A percentile compares a stretch with the other conserved stretches of the same genome.
Evolutionary conservation across 2,888 invertebrate genomes (phyloP).

Genomic region (Andrena flavipes): DNA sequence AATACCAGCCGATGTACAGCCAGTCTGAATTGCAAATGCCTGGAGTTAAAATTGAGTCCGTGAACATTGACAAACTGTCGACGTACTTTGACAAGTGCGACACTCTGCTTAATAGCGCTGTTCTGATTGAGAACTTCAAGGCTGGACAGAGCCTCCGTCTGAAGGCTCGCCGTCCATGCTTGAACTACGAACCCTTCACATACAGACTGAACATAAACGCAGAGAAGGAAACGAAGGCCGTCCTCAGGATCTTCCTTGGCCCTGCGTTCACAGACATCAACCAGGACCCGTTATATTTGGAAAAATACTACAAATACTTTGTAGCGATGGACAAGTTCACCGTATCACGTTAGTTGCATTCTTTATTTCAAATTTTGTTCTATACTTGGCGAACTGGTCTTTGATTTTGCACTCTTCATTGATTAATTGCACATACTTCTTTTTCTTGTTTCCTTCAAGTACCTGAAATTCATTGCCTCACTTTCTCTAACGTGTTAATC

Average conservation of each 20-base stretch:
- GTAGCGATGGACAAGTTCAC: constrained; percentile 87
- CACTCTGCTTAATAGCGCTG: constrained; percentile 88
- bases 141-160: constrained; percentile 85
- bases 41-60: constrained; percentile 88
- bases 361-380: not conserved
- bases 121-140: constrained; percentile 85
- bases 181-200: constrained; percentile 90
- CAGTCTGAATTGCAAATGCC: constrained; percentile 87
- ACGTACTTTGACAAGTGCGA: constrained; percentile 90
- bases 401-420: too few species aligned
- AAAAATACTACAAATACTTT: constrained; percentile 85
- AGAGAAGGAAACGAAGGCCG: constrained; percentile 87
- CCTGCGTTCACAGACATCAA: constrained; percentile 88
- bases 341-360: constrained; percentile 85
- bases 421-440: too few species aligned
- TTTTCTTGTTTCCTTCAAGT: too few species aligned
- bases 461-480: too few species aligned
- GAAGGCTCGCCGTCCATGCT: constrained; percentile 88
- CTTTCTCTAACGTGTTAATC: too few species aligned
- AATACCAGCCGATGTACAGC: constrained; percentile 87
- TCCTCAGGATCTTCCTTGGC: constrained; percentile 89
- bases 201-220: constrained; percentile 88
- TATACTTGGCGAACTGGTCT: not conserved
- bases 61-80: constrained; percentile 88
- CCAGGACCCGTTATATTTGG: constrained; percentile 85